phyloP scores from a whole-genome alignment of 1,140 invertebrate genomes.

The Melanaphis sacchari region DNA sequence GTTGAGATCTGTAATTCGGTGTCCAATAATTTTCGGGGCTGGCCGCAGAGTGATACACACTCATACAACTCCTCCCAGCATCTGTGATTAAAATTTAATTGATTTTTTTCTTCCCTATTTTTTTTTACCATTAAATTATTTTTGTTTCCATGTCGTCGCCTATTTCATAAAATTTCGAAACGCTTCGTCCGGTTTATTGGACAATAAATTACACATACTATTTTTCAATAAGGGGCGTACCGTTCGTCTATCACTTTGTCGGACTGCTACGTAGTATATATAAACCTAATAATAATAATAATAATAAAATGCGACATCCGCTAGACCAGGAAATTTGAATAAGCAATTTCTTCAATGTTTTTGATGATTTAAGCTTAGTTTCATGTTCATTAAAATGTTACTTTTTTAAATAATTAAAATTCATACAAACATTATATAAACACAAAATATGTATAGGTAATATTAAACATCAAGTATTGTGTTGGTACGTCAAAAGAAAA shows the following conservation, averaged over 20 bases:
- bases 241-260: slow-evolving; percentile 19
- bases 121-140: slow-evolving; percentile 29
- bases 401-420: not conserved
- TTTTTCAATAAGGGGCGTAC: slow-evolving; percentile 33
- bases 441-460: not conserved
- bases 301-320: slow-evolving; percentile 5
- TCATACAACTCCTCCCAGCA: slow-evolving; percentile 36
- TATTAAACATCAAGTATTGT: not conserved
- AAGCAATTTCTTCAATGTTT: not conserved
- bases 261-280: not conserved
- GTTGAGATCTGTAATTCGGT: slow-evolving; percentile 54
- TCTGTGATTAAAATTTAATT: slow-evolving; percentile 56
- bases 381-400: not conserved
- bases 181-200: slow-evolving; percentile 39
- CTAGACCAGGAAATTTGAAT: not conserved
- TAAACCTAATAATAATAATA: not conserved
- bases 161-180: slow-evolving; percentile 49
- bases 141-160: slow-evolving; percentile 10
- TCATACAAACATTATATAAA: not conserved
- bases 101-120: slow-evolving; percentile 46
- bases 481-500: not conserved
- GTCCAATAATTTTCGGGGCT: slow-evolving; percentile 51
- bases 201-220: slow-evolving; percentile 49
- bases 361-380: not conserved
- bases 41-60: slow-evolving; percentile 39